Evolutionary conservation across 2,797 vertebrate species (phyloP), one percentile per base, ranked within the genome.

Genomic region (Emys orbicularis): DNA sequence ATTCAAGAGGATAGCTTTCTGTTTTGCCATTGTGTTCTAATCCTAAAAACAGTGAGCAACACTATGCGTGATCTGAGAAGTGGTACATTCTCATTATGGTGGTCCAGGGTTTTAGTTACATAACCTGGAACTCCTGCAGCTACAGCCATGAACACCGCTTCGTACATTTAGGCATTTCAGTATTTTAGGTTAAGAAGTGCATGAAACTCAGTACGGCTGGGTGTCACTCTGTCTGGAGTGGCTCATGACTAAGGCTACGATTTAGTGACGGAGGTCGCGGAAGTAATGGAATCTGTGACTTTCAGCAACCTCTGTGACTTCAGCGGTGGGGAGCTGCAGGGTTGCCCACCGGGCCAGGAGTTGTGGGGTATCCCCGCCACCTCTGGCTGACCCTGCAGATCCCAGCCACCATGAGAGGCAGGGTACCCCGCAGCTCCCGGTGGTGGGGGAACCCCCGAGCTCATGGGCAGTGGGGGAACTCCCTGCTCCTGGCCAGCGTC

Each of bases 181-280:
- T 87, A 84, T 93, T 65, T 65, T n/a, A 93, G 90, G 16, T 88
- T 56, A 16, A 53, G 85, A 82, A 65, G 52, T 84, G 82, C 94
- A 90, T n/a, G 21, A 77, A 86, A 29, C 0, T 1, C 87, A 31
- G 92, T 97, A 96, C 97, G 34, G 31, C 31, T n/a, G 61, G 18
- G 34, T 65, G 61, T 65, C 61, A n/a, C 18, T 15, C 25, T 21
- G 34, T n/a, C 34, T 65, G 61, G 34, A 34, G 34, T 65, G 18
- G 13, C 8, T 65, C 8, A 9, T n/a, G 31, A 34, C 59, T 34
- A 54, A 54, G 54, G 54, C 9, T 25, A 54, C 1, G 21, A 54
- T 54, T 54, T 54, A 54, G 54, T 54, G 23, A 54, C 9, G 52
- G 52, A 19, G 52, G 52, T 53, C 16, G 3, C 18, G 9, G 54